Conservation (phyloP, 1,140 invertebrate genomes). For the Carposina sasakii region DNA sequence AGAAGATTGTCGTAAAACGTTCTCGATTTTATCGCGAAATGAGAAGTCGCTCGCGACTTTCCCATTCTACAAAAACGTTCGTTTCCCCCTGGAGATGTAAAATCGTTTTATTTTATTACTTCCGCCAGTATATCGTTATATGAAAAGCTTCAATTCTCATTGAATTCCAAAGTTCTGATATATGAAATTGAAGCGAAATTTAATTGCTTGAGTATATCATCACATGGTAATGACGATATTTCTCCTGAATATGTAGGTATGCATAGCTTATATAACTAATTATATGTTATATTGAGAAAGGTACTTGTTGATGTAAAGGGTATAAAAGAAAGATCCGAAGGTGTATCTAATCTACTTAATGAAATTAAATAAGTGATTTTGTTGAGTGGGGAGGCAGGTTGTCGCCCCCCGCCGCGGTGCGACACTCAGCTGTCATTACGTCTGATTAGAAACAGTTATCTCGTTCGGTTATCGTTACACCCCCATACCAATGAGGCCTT, state of each 20-base stretch:
- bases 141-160: constrained; percentile 46
- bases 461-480: constrained; percentile 55
- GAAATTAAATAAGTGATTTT: constrained; percentile 32
- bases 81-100: constrained; percentile 69
- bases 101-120: constrained; percentile 72
- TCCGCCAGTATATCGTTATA: constrained; percentile 66
- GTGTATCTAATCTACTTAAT: constrained; percentile 25
- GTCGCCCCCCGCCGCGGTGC: constrained; percentile 6
- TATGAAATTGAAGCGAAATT: constrained; percentile 27
- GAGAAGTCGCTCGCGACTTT: constrained; percentile 69
- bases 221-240: no score
- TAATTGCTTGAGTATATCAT: constrained; percentile 14
- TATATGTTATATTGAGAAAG: background rate
- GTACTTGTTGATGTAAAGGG: constrained; percentile 1
- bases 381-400: constrained; percentile 11
- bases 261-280: no score
- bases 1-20: constrained; percentile 70
- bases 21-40: constrained; percentile 69
- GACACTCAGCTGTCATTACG: constrained; percentile 44
- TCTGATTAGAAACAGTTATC: constrained; percentile 65
- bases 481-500: constrained; percentile 55
- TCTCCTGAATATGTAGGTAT: no score
- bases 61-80: constrained; percentile 69
- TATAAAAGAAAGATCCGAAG: background rate
- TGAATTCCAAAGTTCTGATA: constrained; percentile 39